Conservation (phyloP, 2,888 invertebrate genomes). For the Monopis laevigella region DNA sequence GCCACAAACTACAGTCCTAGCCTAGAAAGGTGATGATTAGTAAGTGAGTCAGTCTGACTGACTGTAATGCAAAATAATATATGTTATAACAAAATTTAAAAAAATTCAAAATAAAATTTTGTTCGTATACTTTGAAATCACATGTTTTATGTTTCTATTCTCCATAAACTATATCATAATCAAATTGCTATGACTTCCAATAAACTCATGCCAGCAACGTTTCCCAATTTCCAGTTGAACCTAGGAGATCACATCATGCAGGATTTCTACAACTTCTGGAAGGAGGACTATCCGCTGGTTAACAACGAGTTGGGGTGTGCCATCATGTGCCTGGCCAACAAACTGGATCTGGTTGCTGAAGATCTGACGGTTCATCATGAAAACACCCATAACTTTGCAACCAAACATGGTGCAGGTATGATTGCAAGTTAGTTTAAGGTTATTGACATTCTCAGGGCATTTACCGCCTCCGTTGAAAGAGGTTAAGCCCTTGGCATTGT, state of each 20-base stretch:
- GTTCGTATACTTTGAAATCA: not conserved
- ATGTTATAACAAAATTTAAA: conserved; percentile 8
- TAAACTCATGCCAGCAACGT: too few species aligned
- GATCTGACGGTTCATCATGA: conserved; percentile 41
- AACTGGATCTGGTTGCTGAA: conserved; percentile 38
- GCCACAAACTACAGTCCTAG: too few species aligned
- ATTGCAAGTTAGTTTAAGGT: too few species aligned
- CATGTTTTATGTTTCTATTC: not conserved
- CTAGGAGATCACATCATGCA: conserved; percentile 39
- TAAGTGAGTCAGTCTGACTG: too few species aligned
- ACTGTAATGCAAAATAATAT: too few species aligned
- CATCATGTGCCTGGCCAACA: conserved; percentile 44
- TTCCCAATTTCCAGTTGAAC: conserved; percentile 35
- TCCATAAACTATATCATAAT: not conserved
- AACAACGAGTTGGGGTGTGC: conserved; percentile 47
- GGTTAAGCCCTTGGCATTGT: too few species aligned
- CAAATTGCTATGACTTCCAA: too few species aligned
- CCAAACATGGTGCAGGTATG: conserved; percentile 47
- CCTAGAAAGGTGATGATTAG: too few species aligned
- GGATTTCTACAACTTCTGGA: conserved; percentile 51
- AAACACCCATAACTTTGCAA: conserved; percentile 45
- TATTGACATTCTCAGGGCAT: too few species aligned
- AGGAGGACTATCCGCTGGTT: conserved; percentile 41
- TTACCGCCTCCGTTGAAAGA: too few species aligned
- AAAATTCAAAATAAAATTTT: not conserved